A percentile compares a stretch with the other conserved stretches of the same genome.
Conservation (phyloP, 2,888 invertebrate genomes). For the Athalia rosae region DNA sequence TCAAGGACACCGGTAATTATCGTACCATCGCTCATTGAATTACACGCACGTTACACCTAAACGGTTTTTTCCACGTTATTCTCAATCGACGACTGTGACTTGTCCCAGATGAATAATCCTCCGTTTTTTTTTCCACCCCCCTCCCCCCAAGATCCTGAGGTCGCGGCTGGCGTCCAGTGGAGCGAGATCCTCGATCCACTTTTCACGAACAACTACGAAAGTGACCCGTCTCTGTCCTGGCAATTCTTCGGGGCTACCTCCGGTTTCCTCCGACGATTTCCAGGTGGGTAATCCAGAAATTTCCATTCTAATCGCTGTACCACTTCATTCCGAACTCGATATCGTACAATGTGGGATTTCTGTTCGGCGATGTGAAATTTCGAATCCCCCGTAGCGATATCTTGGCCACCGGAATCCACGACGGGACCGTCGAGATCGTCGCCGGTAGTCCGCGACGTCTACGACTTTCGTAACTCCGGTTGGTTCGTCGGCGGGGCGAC, state of each 20-base stretch:
- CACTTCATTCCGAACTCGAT: not conserved
- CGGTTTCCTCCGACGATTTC: slow-evolving; percentile 96
- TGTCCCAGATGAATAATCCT: not conserved
- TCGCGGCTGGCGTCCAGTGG: slow-evolving; percentile 95
- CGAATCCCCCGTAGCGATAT: slow-evolving; percentile 77
- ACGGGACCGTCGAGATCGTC: slow-evolving; percentile 78
- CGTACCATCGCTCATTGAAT: not conserved
- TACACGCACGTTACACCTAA: not conserved
- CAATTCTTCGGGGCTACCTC: slow-evolving; percentile 98
- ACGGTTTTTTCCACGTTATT: too few species aligned
- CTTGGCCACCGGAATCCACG: slow-evolving; percentile 87
- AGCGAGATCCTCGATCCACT: slow-evolving; percentile 92
- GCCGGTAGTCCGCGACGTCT: slow-evolving; percentile 87
- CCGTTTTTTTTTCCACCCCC: slow-evolving; percentile 25
- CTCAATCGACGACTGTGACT: too few species aligned
- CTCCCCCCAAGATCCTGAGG: slow-evolving; percentile 80
- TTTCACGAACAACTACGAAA: slow-evolving; percentile 92
- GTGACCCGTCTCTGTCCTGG: slow-evolving; percentile 95
- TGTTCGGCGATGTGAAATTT: too few species aligned
- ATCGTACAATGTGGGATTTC: too few species aligned
- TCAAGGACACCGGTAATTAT: slow-evolving; percentile 80
- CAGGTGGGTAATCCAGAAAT: slow-evolving; percentile 78
- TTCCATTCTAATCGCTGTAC: not conserved
- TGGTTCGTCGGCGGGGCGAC: slow-evolving; percentile 99
- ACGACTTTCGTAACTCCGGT: slow-evolving; percentile 94